Percentiles rank a stretch among this genome's conserved stretches.
phyloP scores from a whole-genome alignment of 1,140 invertebrate species.

The Maniola jurtina region DNA sequence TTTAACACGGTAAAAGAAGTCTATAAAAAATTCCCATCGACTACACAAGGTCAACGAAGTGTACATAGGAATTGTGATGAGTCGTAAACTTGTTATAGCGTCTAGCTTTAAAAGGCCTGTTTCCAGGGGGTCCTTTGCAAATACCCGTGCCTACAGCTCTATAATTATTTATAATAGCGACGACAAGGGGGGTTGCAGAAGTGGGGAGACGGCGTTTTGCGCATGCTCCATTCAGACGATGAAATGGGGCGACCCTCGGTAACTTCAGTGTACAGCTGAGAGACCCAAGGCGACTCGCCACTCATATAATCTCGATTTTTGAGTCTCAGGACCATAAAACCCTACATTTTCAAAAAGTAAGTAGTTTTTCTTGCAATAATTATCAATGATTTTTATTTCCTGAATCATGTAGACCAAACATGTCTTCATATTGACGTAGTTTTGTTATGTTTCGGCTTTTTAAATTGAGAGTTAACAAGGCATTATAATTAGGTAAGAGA shows the following conservation, averaged over 20 bases:
- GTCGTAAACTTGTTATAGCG: constrained; percentile 37
- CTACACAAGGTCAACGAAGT: constrained; percentile 26
- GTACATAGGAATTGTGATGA: constrained; percentile 24
- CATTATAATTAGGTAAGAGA: constrained; percentile 19
- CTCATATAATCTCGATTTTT: constrained; percentile 36
- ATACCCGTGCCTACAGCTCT: constrained; percentile 40
- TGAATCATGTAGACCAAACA: not conserved
- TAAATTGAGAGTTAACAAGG: constrained; percentile 3
- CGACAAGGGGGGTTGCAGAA: constrained; percentile 48
- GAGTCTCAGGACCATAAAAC: constrained; percentile 62
- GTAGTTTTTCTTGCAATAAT: constrained; percentile 32
- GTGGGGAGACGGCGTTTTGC: constrained; percentile 50
- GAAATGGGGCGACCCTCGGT: constrained; percentile 49
- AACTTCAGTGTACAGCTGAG: constrained; percentile 70
- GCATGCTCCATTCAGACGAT: constrained; percentile 65
- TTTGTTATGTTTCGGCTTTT: constrained; percentile 6
- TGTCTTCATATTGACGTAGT: not conserved
- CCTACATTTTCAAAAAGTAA: constrained; percentile 67
- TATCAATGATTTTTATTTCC: not conserved
- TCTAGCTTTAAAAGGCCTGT: constrained; percentile 36
- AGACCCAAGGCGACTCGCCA: constrained; percentile 45
- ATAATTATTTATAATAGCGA: constrained; percentile 37
- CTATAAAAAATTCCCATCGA: constrained; percentile 4
- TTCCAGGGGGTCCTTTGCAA: constrained; percentile 52
- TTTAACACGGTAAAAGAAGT: not conserved